phyloP scores from a whole-genome alignment of 2,113 vertebrate genomes.

The Myiagra hebetior region DNA sequence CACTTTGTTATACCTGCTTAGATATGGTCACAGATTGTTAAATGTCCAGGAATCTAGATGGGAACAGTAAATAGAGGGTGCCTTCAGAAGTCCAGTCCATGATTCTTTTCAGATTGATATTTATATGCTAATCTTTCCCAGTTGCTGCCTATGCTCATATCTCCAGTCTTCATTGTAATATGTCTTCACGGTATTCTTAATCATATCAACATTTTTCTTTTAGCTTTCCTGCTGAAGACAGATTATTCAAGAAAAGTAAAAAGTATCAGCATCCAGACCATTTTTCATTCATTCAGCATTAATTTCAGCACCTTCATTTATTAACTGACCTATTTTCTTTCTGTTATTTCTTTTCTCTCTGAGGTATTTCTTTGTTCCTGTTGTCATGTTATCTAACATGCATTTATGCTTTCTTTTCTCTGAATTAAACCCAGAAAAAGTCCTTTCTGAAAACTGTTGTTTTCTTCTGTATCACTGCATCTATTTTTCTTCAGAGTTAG shows the following conservation, averaged over 20 bases:
- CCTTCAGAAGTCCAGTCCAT: background rate
- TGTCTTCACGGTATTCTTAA: background rate
- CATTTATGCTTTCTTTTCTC: background rate
- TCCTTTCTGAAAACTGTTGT: background rate
- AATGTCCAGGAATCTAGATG: background rate
- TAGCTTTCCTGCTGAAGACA: background rate
- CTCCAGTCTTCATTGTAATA: background rate
- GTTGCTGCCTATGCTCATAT: background rate
- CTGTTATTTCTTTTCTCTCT: background rate
- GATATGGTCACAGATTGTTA: background rate
- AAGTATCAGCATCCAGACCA: background rate
- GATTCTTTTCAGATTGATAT: background rate
- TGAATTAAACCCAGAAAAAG: background rate
- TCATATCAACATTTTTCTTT: background rate
- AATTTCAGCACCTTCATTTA: slow-evolving; percentile 8
- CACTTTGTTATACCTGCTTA: background rate
- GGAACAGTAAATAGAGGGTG: background rate
- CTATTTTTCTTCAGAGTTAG: background rate
- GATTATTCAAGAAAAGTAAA: background rate
- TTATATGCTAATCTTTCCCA: background rate
- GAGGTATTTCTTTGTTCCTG: background rate
- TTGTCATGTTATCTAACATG: background rate
- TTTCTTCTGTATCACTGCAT: background rate
- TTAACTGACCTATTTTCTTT: slow-evolving; percentile 31
- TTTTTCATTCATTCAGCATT: background rate